Base-by-base conservation (phyloP, 2,113 vertebrate species). In the Ranitomeya variabilis region DNA sequence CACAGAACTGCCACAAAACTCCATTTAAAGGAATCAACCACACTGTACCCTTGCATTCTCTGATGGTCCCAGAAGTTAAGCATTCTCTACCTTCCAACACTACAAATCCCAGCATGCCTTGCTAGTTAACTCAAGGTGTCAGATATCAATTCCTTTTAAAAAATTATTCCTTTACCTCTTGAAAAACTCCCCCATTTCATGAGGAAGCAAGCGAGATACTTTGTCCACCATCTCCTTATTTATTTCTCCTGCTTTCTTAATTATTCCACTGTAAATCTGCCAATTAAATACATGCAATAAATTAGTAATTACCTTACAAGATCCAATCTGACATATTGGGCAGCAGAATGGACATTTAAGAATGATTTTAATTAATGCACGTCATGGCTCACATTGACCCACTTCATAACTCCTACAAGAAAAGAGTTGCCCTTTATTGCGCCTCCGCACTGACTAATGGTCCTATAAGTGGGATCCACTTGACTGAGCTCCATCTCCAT, bases 101-200 rank as follows among this genome's bases (percentile, higher is more conserved):
- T 7, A 57, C 55, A 57, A 57, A 57, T 57, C 55, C 55, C 7
- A 57, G 8, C 55, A 57, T 13, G n/a, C 67, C 67, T 15, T 71
- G 12, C 0, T 15, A 37, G 12, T 73, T 26, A 73, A 37, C 15
- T 52, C 37, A 18, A 2, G 1, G 18, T 21, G 2, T 4, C 18
- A 19, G 37, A 18, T 19, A 7, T 23, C 69, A 13, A 31, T 31
- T 71, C 2, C 11, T 73, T 19, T 12, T 45, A 74, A 74, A 19
- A 4, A 74, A 74, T 45, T 2, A 71, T 74, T 45, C 0, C 14
- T 18, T 77, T 91, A 99, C 97, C 96, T 96, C 90, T 37, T 77
- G 64, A 98, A 91, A 93, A 97, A 95, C 1, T 10, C 26, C 0
- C 92, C 90, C 90, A 99, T 89, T 85, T 95, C 95, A 90, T 7